Conservation (phyloP, 2,888 invertebrate genomes). For the Amiota communis region DNA sequence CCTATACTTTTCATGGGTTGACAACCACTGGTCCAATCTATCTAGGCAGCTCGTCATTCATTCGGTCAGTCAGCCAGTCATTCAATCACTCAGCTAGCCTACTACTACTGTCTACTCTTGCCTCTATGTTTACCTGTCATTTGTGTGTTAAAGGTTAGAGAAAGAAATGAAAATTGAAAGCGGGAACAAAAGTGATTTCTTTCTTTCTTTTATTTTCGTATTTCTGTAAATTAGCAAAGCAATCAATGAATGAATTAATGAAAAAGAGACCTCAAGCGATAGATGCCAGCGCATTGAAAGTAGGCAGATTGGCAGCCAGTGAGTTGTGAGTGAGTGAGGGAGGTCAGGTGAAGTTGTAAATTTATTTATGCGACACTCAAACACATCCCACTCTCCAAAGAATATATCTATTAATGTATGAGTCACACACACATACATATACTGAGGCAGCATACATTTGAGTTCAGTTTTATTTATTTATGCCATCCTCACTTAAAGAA, state of each 20-base stretch:
- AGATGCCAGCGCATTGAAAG: neutral
- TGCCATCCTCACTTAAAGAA: slow-evolving; percentile 49
- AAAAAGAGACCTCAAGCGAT: too few relatives aligned
- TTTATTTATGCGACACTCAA: slow-evolving; percentile 5
- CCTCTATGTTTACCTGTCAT: slow-evolving; percentile 19
- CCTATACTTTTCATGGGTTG: too few relatives aligned
- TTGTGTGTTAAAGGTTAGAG: slow-evolving; percentile 16
- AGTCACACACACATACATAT: neutral
- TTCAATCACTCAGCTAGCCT: neutral
- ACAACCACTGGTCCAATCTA: neutral
- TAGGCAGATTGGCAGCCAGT: neutral
- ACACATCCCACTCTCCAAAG: slow-evolving; percentile 10
- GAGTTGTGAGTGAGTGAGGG: neutral
- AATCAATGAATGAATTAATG: slow-evolving; percentile 17
- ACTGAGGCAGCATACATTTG: neutral
- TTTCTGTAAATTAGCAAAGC: slow-evolving; percentile 23
- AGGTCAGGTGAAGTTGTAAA: slow-evolving; percentile 1
- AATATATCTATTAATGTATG: neutral
- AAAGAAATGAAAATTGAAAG: slow-evolving; percentile 26
- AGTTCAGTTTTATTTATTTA: slow-evolving; percentile 25
- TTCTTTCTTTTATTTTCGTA: neutral
- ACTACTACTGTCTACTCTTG: neutral
- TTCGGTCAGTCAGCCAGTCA: neutral
- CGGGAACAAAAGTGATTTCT: neutral
- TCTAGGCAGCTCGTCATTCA: neutral